Evolutionary conservation across 92 coral and sea anemone species (phyloP), one percentile per base, ranked within the genome.

Genomic region (Porites evermanni): DNA sequence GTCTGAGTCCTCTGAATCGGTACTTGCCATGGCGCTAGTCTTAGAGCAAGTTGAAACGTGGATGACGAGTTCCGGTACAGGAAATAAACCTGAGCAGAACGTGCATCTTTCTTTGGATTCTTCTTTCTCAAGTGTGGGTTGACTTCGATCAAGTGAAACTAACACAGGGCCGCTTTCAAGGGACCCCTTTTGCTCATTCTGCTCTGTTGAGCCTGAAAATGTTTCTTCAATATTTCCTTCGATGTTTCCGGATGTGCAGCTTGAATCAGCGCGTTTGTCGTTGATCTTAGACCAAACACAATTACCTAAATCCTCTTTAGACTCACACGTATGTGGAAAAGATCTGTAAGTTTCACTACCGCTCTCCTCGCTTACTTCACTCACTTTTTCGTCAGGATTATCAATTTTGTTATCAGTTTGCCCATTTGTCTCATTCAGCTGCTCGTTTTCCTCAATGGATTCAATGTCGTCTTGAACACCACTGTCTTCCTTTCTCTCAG

Each of bases 61-160:
- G 18, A 6, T 24, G 64, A 85, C 63, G 19, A 89, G 89, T 20
- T 84, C 89, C 12, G 86, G 50, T 12, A 85, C 8, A 10, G 86
- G 89, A 60, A 84, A 67, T 12, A 52, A 47, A 50, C 6, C 86
- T 53, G 89, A 72, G 60, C 92, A 89, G 65, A 77, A 89, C 21
- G 92, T 84, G 18, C 92, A 89, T 59, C 92, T 78, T 80, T 84
- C 92, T 23, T 32, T 53, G 9, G 92, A 85, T 29, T 84, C 89
- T 54, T 84, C 89, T 67, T 79, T 89, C 23, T 44, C 67, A 56
- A 88, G 79, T 51, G 53, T 50, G 38, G 83, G 79, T 52, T 58
- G 67, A 81, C 26, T 16, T 17, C 8, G 16, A 65, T 24, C 82
- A 54, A 20, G n/a, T 1, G 19, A 47, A 12, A n/a, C 19, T 58